Percentiles rank a stretch among this genome's conserved stretches.
These are phyloP conservation scores for Delia radicum DNA, from an alignment of 1,140 invertebrate species.

Conservation along the genomic window DNA sequence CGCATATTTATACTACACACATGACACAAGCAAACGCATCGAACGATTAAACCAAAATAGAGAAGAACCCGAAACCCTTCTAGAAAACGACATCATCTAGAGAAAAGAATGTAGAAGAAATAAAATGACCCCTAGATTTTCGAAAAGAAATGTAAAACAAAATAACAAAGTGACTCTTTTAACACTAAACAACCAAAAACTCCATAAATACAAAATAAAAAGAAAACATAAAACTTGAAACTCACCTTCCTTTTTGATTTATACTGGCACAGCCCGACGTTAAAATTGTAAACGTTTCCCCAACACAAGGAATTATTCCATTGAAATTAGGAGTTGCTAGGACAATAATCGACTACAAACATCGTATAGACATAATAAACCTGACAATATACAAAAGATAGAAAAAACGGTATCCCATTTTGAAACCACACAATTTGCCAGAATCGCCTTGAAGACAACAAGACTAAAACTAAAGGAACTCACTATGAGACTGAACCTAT, in stretches of 20 bases:
- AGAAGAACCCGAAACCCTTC: neutral
- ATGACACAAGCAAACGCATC: neutral
- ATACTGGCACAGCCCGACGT: too few relatives aligned
- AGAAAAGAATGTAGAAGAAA: conserved; percentile 6
- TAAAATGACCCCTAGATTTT: conserved; percentile 4
- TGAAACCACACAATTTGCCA: neutral
- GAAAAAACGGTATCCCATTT: neutral
- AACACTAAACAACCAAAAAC: neutral
- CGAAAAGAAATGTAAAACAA: conserved; percentile 4
- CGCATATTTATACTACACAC: too few relatives aligned
- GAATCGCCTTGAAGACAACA: neutral
- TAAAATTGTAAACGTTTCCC: too few relatives aligned
- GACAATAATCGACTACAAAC: neutral
- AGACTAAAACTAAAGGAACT: neutral
- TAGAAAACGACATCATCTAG: neutral
- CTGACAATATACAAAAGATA: neutral
- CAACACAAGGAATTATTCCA: neutral
- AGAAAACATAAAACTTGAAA: conserved; percentile 4
- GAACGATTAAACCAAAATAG: neutral
- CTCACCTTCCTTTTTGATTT: neutral
- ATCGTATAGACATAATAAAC: neutral
- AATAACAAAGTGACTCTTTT: conserved; percentile 4
- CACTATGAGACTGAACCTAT: neutral
- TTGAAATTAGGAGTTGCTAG: neutral
- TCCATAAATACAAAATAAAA: neutral